A percentile compares a stretch with the other conserved stretches of the same genome.
Evolutionary conservation across 2,888 invertebrate genomes (phyloP).

Genomic region (Tridacna crocea): DNA sequence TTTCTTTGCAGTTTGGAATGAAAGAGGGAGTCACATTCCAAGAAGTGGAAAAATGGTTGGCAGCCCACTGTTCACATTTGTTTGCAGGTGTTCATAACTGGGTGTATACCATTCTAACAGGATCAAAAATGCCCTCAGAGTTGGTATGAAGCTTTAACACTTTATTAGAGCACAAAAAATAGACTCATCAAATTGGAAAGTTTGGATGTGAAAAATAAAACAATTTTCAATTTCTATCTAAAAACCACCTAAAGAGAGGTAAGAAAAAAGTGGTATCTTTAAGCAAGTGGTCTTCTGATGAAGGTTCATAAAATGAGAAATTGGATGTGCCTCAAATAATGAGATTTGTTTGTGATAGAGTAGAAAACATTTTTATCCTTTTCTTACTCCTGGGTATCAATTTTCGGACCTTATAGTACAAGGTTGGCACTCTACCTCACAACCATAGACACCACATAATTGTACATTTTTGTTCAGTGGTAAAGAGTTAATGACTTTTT

Average conservation of each 20-base stretch:
- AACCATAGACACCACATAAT: too few relatives aligned
- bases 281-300: too few relatives aligned
- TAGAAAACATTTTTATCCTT: too few relatives aligned
- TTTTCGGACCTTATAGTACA: too few relatives aligned
- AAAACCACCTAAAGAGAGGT: too few relatives aligned
- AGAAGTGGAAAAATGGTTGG: constrained; percentile 73
- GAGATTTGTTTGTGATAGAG: too few relatives aligned
- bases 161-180: background rate
- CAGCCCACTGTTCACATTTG: constrained; percentile 73
- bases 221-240: background rate
- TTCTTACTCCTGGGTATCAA: too few relatives aligned
- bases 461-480: too few relatives aligned
- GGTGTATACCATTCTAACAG: constrained; percentile 78
- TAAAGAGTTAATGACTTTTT: too few relatives aligned
- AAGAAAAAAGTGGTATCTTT: too few relatives aligned
- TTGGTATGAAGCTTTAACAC: constrained; percentile 59
- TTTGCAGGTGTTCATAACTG: constrained; percentile 80
- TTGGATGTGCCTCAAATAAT: too few relatives aligned
- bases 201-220: background rate
- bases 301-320: too few relatives aligned
- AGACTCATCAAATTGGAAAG: background rate
- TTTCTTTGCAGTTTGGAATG: constrained; percentile 77
- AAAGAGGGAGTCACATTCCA: constrained; percentile 66
- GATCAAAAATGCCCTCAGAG: constrained; percentile 76
- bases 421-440: background rate